Conservation (phyloP, 2,797 vertebrate species). For the Hoplostethus mediterraneus region DNA sequence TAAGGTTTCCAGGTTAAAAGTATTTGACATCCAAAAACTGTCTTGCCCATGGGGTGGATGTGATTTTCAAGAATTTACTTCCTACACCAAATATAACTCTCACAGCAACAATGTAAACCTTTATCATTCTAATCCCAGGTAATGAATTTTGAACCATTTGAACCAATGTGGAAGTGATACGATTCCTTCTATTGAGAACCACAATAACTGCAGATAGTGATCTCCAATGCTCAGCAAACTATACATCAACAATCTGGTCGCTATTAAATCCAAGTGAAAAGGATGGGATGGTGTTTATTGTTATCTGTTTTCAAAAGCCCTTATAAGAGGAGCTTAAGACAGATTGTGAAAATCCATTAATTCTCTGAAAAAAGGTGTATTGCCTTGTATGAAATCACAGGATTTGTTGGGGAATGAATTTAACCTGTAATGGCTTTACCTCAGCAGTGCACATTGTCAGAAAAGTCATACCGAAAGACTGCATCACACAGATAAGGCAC, state of each 20-base stretch:
- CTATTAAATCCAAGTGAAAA: slow-evolving; percentile 84
- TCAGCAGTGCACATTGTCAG: slow-evolving; percentile 80
- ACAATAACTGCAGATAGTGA: slow-evolving; percentile 84
- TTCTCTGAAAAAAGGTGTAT: slow-evolving; percentile 93
- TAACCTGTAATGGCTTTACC: slow-evolving; percentile 87
- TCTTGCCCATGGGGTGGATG: not conserved
- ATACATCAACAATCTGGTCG: slow-evolving; percentile 85
- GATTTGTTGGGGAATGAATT: slow-evolving; percentile 88
- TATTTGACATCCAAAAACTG: slow-evolving; percentile 17
- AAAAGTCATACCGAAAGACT: slow-evolving; percentile 76
- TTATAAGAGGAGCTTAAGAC: slow-evolving; percentile 91
- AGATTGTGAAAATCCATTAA: slow-evolving; percentile 97
- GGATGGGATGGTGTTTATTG: slow-evolving; percentile 87
- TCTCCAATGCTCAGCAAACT: slow-evolving; percentile 83
- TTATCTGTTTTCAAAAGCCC: slow-evolving; percentile 90
- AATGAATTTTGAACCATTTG: slow-evolving; percentile 91
- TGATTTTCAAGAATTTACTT: slow-evolving; percentile 62
- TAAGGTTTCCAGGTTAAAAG: not conserved
- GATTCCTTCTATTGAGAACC: slow-evolving; percentile 78
- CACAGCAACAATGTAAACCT: slow-evolving; percentile 86
- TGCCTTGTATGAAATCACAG: slow-evolving; percentile 91
- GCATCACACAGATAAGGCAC: slow-evolving; percentile 66
- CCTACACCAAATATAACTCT: slow-evolving; percentile 79
- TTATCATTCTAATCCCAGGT: slow-evolving; percentile 89
- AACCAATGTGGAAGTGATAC: slow-evolving; percentile 81